Evolutionary conservation across 2,113 vertebrate genomes (phyloP), one percentile per base, ranked within the genome.

Genomic region (Pomatostomus ruficeps): DNA sequence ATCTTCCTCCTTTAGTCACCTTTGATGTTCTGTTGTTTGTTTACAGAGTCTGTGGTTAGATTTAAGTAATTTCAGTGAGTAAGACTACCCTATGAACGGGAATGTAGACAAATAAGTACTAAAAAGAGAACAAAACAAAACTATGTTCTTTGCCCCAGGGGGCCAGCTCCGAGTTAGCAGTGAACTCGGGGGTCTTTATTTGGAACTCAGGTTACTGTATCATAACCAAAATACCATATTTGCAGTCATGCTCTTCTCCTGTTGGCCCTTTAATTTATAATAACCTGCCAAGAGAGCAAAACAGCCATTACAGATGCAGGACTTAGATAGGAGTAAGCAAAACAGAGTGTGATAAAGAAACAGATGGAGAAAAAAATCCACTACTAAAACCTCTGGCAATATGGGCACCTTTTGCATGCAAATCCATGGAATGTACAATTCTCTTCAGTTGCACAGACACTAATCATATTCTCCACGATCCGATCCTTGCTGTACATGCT

Each of bases 21-120:
- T 94, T 94, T 95, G 93, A 95, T 94, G 81, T 95, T 89, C 77
- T 85, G 65, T 72, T 96, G 72, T 94, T 88, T 91, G 55, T 78
- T 78, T 95, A 48, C 55, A 54, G 31, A 62, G 36, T 75, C 20
- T 93, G 86, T 89, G 70, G 79, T 74, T 63, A 80, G 63, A 63
- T 84, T 91, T 46, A 92, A 86, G 43, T 67, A 2, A 80, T 91
- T 92, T 87, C 78, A 67, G 65, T 55, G 23, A 74, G 40, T 22
- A 58, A 85, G 6, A 76, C 26, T 40, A 49, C 45, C 19, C 38
- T 48, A 24, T 2, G 2, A 76, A 88, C 2, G 2, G 21, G 35
- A 93, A 59, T n/a, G 43, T 7, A 49, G 58, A 65, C 55, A 92
- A 85, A 22, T 55, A 88, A 62, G 36, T 55, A 63, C 73, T 29